Evolutionary conservation across 1,140 invertebrate genomes (phyloP).

Genomic region (Rhyacophila brunnea): DNA sequence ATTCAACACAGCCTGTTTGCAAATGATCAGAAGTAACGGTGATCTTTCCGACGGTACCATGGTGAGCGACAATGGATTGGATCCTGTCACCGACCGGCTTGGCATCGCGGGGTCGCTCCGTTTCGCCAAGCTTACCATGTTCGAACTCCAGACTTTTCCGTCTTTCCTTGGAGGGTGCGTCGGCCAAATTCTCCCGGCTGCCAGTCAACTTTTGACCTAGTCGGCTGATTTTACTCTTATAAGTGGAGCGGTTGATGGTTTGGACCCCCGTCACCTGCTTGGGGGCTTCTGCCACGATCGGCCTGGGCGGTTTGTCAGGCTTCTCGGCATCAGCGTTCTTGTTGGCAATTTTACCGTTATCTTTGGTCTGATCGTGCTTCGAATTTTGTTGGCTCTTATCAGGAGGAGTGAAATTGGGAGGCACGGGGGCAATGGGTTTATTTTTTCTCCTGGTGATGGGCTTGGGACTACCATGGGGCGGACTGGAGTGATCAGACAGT

Average conservation of each 20-base stretch:
- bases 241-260: constrained; percentile 53
- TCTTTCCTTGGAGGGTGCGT: constrained; percentile 36
- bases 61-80: constrained; percentile 24
- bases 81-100: constrained; percentile 3
- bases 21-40: constrained; percentile 27
- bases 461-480: constrained; percentile 70
- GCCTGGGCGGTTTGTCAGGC: constrained; percentile 61
- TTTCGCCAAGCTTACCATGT: constrained; percentile 39
- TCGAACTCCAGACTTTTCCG: constrained; percentile 51
- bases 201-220: constrained; percentile 38
- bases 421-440: constrained; percentile 64
- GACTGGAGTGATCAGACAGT: constrained; percentile 62
- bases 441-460: constrained; percentile 69
- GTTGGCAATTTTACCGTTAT: constrained; percentile 38
- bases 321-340: constrained; percentile 38
- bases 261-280: constrained; percentile 51
- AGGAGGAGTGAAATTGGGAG: constrained; percentile 56
- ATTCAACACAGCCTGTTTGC: constrained; percentile 13
- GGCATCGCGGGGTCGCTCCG: constrained; percentile 10
- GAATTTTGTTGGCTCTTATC: constrained; percentile 44
- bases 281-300: constrained; percentile 46
- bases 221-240: constrained; percentile 47
- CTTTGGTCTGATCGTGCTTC: constrained; percentile 36
- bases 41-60: constrained; percentile 29
- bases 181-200: constrained; percentile 47